Evolutionary conservation across 2,797 vertebrate species (phyloP).

Genomic region (Rhabdomys pumilio): DNA sequence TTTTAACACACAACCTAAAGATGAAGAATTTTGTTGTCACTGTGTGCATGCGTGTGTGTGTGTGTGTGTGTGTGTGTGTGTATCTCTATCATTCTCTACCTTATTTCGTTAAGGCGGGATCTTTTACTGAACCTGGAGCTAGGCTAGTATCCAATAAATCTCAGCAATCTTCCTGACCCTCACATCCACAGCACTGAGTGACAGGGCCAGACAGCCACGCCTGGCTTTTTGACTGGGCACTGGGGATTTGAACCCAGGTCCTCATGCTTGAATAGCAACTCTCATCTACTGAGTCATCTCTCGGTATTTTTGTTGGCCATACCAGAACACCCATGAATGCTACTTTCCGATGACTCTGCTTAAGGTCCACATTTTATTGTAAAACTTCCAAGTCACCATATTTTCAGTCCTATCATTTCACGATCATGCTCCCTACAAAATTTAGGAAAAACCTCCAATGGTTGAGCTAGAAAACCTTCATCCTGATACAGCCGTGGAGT

Average conservation of each 20-base stretch:
- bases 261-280: background rate
- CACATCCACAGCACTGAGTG: background rate
- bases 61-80: background rate
- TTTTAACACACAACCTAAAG: background rate
- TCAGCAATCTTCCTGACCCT: background rate
- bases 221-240: background rate
- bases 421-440: background rate
- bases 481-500: background rate
- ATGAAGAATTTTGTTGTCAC: background rate
- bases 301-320: background rate
- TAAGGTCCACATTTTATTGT: background rate
- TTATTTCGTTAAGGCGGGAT: background rate
- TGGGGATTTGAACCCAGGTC: background rate
- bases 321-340: background rate
- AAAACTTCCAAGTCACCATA: background rate
- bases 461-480: background rate
- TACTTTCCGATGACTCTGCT: conserved; percentile 1
- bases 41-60: background rate
- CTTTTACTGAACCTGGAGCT: background rate
- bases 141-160: background rate
- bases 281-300: background rate
- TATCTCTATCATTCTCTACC: background rate
- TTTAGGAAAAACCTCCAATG: background rate
- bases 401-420: conserved; percentile 19
- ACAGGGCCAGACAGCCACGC: background rate